Percentiles rank a stretch among this genome's conserved stretches.
Conservation (phyloP, 2,888 invertebrate genomes). For the Macropis europaea region DNA sequence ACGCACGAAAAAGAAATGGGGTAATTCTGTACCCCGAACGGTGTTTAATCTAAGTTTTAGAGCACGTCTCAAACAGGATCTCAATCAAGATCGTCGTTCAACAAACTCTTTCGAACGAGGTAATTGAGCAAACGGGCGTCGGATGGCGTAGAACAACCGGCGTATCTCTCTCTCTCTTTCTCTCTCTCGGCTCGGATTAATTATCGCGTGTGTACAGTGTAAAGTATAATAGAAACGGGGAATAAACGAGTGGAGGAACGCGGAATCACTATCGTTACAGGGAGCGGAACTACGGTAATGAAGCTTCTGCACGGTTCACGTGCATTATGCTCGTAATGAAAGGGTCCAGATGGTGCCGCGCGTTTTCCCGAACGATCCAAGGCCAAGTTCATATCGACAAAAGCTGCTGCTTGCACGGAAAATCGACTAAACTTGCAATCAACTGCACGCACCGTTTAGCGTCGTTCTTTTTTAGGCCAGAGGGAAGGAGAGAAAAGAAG, state of each 20-base stretch:
- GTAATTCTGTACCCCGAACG: too few relatives aligned
- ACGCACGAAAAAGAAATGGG: too few relatives aligned
- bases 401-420: background rate
- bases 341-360: conserved; percentile 14
- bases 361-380: background rate
- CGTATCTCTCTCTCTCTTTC: too few relatives aligned
- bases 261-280: conserved; percentile 13
- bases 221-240: conserved; percentile 17
- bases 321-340: conserved; percentile 20
- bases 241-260: conserved; percentile 10
- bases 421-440: too few relatives aligned
- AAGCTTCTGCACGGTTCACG: conserved; percentile 8
- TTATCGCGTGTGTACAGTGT: conserved; percentile 25
- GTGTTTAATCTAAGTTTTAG: too few relatives aligned
- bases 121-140: too few relatives aligned
- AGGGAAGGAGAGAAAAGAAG: background rate
- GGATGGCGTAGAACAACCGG: too few relatives aligned
- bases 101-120: too few relatives aligned
- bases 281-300: conserved; percentile 27
- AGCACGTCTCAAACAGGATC: too few relatives aligned
- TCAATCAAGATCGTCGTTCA: too few relatives aligned
- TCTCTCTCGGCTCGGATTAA: too few relatives aligned
- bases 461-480: background rate
- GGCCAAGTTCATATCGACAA: background rate
- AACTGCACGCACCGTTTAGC: too few relatives aligned